Evolutionary conservation across 1,140 invertebrate genomes (phyloP), one percentile per base, ranked within the genome.

Genomic region (Nebria ingens): DNA sequence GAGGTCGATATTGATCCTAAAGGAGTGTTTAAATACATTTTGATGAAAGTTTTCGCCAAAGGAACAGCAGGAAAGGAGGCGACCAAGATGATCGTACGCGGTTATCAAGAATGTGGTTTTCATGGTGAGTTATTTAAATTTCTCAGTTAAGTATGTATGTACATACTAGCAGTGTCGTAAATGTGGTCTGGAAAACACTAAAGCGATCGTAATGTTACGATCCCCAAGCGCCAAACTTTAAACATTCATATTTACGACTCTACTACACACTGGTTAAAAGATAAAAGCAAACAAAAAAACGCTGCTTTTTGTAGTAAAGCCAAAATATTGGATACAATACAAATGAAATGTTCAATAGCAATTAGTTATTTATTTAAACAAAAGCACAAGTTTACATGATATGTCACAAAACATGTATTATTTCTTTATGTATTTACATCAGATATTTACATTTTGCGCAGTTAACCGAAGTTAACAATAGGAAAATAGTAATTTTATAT

Each of bases 1-100:
- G 79, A 86, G 62, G 89, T 91, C 13, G 86, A 90, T 56, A 92
- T 93, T 62, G 90, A 93, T 65, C 71, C 77, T 13, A 65, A 69
- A 54, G 91, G 91, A 20, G 80, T 79, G 45, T 94, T 92, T 68
- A 95, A 94, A 68, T 94, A 94, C 61, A 86, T 94, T 63, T 73
- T 94, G 25, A 81, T 93, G 19, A 83, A 87, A 65, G 81, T 92
- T 0, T 70, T 71, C 56, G 65, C 67, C 58, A 58, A 67, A 40
- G 62, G 62, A 51, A 53, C 52, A 25, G 62, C 67, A 11, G 69
- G 65, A 11, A 71, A 71, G 23, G 70, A 77, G 21, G 64, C 66
- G 9, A 72, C 68, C 45, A 84, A 87, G 65, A 73, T 74, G 49
- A 81, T 93, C 38, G 85, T 92, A 2, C 77, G 89, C 57, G 89